Evolutionary conservation across 2,113 vertebrate genomes (phyloP).

Genomic region (Platysteira castanea): DNA sequence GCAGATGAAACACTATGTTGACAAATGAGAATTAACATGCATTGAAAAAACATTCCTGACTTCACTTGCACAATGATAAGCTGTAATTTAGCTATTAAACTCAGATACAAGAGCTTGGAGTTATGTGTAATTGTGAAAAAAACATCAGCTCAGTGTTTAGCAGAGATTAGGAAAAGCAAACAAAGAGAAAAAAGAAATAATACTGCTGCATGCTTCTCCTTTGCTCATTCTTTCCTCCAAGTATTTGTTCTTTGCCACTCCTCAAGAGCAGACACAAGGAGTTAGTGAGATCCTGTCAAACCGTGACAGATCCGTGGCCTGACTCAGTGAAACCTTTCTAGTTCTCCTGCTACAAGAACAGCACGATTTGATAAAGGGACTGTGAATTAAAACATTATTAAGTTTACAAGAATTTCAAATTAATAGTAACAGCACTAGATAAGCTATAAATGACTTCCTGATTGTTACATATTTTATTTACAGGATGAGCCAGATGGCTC

Average conservation of each 20-base stretch:
- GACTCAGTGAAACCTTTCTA: background rate
- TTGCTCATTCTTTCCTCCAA: background rate
- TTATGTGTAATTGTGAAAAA: background rate
- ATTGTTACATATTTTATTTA: background rate
- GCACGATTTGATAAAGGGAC: background rate
- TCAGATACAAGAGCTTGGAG: background rate
- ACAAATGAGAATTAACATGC: conserved; percentile 5
- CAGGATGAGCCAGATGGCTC: background rate
- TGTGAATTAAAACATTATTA: background rate
- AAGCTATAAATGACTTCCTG: background rate
- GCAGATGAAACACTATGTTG: conserved; percentile 6
- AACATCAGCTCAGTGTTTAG: background rate
- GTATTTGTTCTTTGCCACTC: background rate
- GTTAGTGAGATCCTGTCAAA: background rate
- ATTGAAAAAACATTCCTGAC: background rate
- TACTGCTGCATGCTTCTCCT: background rate
- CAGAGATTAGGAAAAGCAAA: conserved; percentile 8
- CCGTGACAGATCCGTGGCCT: accelerated
- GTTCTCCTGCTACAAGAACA: background rate
- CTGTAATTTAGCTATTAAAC: conserved; percentile 38
- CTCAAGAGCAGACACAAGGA: accelerated
- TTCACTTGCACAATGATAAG: conserved; percentile 9
- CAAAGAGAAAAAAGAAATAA: background rate
- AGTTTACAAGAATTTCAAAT: background rate
- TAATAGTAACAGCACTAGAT: background rate